Evolutionary conservation across 2,113 vertebrate species (phyloP).

Genomic region (Pao palembangensis): DNA sequence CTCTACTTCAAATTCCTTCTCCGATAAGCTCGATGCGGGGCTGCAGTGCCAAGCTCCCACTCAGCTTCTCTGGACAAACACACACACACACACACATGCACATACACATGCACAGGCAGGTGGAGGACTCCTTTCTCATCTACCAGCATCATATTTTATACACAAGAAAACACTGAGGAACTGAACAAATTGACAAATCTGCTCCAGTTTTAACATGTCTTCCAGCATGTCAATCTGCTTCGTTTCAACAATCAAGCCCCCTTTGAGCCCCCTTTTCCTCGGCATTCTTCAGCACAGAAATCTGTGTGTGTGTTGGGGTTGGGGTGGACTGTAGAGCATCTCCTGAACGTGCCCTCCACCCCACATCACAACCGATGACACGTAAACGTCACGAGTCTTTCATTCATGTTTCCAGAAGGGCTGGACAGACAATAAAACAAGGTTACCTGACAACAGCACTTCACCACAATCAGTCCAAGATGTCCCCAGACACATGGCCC

Average conservation of each 20-base stretch:
- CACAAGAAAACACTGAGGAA: slow-evolving; percentile 19
- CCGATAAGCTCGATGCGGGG: slow-evolving; percentile 78
- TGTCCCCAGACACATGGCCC: slow-evolving; percentile 47
- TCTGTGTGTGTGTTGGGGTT: slow-evolving; percentile 5
- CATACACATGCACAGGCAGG: slow-evolving; percentile 38
- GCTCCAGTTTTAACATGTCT: slow-evolving; percentile 31
- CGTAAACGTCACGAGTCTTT: slow-evolving; percentile 44
- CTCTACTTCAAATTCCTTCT: slow-evolving; percentile 88
- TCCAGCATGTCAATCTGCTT: slow-evolving; percentile 40
- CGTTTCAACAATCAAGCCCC: slow-evolving; percentile 30
- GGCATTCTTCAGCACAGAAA: slow-evolving; percentile 26
- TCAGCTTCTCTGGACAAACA: slow-evolving; percentile 35
- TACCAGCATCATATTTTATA: slow-evolving; percentile 22
- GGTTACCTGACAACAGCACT: slow-evolving; percentile 65
- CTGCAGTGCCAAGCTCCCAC: slow-evolving; percentile 56
- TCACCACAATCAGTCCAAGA: slow-evolving; percentile 57
- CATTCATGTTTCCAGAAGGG: slow-evolving; percentile 46
- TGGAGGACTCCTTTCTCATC: slow-evolving; percentile 34
- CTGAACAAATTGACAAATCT: slow-evolving; percentile 31
- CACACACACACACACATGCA: slow-evolving; percentile 11
- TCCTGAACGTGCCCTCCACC: slow-evolving; percentile 51
- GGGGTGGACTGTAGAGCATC: slow-evolving; percentile 48
- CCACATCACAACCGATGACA: slow-evolving; percentile 58
- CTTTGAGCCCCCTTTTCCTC: slow-evolving; percentile 35
- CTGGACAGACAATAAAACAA: slow-evolving; percentile 59